Base-by-base conservation (phyloP, 2,888 invertebrate genomes). In the Drosophila rubida region DNA sequence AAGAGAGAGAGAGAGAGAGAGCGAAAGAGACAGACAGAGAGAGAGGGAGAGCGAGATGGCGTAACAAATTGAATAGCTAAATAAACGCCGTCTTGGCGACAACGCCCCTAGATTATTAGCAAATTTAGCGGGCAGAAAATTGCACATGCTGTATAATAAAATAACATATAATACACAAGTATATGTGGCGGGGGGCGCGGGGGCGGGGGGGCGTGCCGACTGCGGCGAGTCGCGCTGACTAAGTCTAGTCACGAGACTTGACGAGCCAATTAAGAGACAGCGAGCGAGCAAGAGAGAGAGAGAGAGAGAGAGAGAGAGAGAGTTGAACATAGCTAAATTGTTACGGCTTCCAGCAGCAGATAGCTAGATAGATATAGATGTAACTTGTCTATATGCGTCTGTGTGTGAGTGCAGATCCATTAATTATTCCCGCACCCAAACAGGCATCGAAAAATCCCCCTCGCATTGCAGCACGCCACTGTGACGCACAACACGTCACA, bases 71-170 rank as follows among this genome's bases (percentile, higher is more conserved):
- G 4, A 13, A 35, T 13, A 35, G 35, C 5, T 5, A 35, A 35
- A 35, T 13, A 35, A 35, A 35, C 13, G 13, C n/a, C 13, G 13
- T 35, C 35, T 35, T 35, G 35, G 2, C 13, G 7, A 37, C 14
- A 50, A 68, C 68, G 62, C 54, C 68, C 61, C 61, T 39, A 27
- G 58, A 78, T 78, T 75, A 78, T 78, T 78, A 78, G 78, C 68
- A 58, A 69, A 78, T 80, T 65, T 64, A 78, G 69, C 69, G 75
- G 75, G 78, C 78, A 81, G 81, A 78, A 81, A 78, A 79, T 79
- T 81, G 61, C 74, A 81, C 79, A 64, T 67, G 76, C 69, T 78
- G 41, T 19, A 42, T 8, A 41, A 41, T 19, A 41, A 14, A 37
- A 37, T 37, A 37, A 2, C 13, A 37, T 37, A 37, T 37, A 14